Evolutionary conservation across 2,888 invertebrate genomes (phyloP).

Genomic region (Cataglyphis rosenhaueri): DNA sequence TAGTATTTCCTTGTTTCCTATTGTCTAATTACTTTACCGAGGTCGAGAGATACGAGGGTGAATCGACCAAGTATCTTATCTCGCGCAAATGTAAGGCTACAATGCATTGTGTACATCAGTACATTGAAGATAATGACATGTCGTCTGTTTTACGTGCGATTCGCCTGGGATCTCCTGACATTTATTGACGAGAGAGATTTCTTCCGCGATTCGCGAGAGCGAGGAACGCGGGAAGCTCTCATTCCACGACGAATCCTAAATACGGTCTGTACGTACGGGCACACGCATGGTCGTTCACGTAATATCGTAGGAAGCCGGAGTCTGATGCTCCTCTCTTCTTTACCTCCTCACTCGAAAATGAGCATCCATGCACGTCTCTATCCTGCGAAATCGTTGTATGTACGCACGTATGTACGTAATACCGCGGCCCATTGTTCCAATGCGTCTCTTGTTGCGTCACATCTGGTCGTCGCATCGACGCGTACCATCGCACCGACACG

Average conservation of each 20-base stretch:
- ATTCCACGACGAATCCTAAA: conserved; percentile 45
- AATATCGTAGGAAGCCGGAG: conserved; percentile 46
- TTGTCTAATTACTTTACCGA: conserved; percentile 3
- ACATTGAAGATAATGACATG: conserved; percentile 12
- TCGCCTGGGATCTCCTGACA: conserved; percentile 25
- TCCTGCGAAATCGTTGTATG: conserved; percentile 62
- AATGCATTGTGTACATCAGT: conserved; percentile 16
- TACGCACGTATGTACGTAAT: conserved; percentile 57
- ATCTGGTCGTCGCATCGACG: conserved; percentile 58
- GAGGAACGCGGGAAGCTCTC: conserved; percentile 30
- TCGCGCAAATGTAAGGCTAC: neutral
- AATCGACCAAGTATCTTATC: conserved; percentile 1
- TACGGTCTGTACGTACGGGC: conserved; percentile 42
- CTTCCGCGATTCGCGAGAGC: conserved; percentile 17
- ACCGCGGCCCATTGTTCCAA: conserved; percentile 64
- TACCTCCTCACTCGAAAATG: conserved; percentile 58
- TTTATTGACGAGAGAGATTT: conserved; percentile 47
- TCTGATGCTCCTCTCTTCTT: neutral
- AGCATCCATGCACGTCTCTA: conserved; percentile 64
- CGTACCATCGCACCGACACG: conserved; percentile 42
- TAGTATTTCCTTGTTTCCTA: neutral
- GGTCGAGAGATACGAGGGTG: neutral
- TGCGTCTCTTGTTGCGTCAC: conserved; percentile 69
- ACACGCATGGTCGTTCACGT: conserved; percentile 55
- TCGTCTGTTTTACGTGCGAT: neutral